Evolutionary conservation across 2,888 invertebrate species (phyloP).

Genomic region (Drosophila ustulata): DNA sequence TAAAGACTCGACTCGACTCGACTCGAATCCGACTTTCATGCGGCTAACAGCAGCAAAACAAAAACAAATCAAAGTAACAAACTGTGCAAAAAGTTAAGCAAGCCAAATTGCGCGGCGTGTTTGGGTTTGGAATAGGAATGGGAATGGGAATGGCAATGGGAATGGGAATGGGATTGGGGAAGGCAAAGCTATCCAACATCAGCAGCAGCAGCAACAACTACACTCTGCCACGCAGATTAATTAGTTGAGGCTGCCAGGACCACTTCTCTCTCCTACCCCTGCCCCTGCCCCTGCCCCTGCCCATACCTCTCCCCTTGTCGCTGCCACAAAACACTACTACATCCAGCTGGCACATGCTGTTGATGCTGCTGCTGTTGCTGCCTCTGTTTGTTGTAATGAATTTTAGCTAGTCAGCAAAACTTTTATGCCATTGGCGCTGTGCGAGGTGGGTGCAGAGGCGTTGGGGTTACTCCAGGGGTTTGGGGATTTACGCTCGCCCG

Average conservation of each 20-base stretch:
- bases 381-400: slow-evolving; percentile 80
- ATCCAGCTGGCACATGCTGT: slow-evolving; percentile 51
- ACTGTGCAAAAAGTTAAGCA: slow-evolving; percentile 78
- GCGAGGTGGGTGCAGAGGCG: slow-evolving; percentile 30
- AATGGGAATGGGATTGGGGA: slow-evolving; percentile 15
- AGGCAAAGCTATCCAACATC: slow-evolving; percentile 24
- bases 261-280: slow-evolving; percentile 20
- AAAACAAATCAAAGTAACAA: slow-evolving; percentile 81
- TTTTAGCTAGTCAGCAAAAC: slow-evolving; percentile 83
- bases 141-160: slow-evolving; percentile 23
- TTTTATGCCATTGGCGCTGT: slow-evolving; percentile 71
- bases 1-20: slow-evolving; percentile 64
- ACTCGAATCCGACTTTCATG: slow-evolving; percentile 76
- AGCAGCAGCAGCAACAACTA: slow-evolving; percentile 36
- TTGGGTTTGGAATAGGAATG: slow-evolving; percentile 11
- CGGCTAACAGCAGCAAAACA: slow-evolving; percentile 62
- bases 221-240: slow-evolving; percentile 77
- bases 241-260: slow-evolving; percentile 79
- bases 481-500: slow-evolving; percentile 17
- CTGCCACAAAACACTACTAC: slow-evolving; percentile 9
- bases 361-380: slow-evolving; percentile 44
- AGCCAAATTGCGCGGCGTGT: slow-evolving; percentile 72
- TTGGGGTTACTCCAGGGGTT: slow-evolving; percentile 7
- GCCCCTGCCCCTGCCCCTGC: not conserved
- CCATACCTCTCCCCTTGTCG: too few relatives aligned